A percentile compares a stretch with the other conserved stretches of the same genome.
Evolutionary conservation across 2,113 vertebrate species (phyloP).

Genomic region (Cephalopholis sonnerati): DNA sequence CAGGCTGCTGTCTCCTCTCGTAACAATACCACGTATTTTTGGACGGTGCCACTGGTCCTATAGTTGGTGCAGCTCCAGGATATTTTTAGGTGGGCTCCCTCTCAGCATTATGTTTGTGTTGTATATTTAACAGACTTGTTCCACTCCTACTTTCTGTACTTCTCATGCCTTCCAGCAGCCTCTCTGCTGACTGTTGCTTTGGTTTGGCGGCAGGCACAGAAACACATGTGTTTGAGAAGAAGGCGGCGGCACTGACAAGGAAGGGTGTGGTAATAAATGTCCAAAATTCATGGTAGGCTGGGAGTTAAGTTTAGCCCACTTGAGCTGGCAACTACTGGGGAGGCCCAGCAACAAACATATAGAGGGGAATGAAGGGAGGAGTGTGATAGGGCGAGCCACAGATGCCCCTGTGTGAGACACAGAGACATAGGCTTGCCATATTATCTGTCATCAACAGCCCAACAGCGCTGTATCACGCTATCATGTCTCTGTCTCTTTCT

Average conservation of each 20-base stretch:
- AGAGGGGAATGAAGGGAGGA: conserved; percentile 25
- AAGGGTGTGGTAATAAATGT: conserved; percentile 77
- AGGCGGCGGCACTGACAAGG: conserved; percentile 67
- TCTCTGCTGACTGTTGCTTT: conserved; percentile 50
- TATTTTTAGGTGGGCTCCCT: conserved; percentile 59
- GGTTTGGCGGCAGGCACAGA: conserved; percentile 58
- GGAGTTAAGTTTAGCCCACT: conserved; percentile 81
- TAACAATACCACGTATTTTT: conserved; percentile 64
- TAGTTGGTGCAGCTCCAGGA: conserved; percentile 32
- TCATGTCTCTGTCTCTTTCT: conserved; percentile 39
- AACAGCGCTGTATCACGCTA: conserved; percentile 42
- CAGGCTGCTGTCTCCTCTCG: conserved; percentile 31
- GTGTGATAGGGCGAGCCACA: conserved; percentile 22
- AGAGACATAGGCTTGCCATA: conserved; percentile 59
- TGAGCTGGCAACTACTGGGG: conserved; percentile 63
- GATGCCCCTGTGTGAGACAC: conserved; percentile 51
- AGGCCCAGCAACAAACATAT: conserved; percentile 62
- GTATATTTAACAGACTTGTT: conserved; percentile 54
- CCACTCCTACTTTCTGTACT: conserved; percentile 36
- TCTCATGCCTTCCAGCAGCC: conserved; percentile 42
- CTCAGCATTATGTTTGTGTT: conserved; percentile 59
- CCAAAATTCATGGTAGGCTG: conserved; percentile 69
- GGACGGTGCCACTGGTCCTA: conserved; percentile 46
- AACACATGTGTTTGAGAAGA: conserved; percentile 51
- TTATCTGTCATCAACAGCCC: conserved; percentile 57